phyloP scores from a whole-genome alignment of 1,140 invertebrate species.

The Oncopodura yosiiana region DNA sequence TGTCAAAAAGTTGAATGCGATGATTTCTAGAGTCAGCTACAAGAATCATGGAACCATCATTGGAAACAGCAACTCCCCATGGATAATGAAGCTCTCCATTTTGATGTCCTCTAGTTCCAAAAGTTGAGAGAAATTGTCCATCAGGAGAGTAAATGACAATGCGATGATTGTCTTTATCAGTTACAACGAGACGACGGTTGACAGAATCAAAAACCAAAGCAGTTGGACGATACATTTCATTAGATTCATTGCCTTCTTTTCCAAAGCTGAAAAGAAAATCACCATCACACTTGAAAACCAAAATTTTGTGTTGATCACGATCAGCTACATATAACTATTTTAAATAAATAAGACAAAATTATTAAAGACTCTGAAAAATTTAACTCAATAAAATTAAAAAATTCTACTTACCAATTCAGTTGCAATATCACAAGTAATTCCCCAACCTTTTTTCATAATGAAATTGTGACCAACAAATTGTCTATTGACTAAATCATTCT shows the following conservation, averaged over 20 bases:
- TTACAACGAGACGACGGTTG: constrained; percentile 70
- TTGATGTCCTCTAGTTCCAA: constrained; percentile 75
- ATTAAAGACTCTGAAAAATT: too few species aligned
- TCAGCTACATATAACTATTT: constrained; percentile 13
- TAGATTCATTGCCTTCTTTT: neutral
- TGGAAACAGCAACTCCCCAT: constrained; percentile 78
- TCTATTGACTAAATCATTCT: too few species aligned
- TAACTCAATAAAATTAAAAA: too few species aligned
- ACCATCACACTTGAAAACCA: constrained; percentile 13
- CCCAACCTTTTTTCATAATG: too few species aligned
- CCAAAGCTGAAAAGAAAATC: constrained; percentile 3
- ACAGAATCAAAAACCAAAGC: constrained; percentile 65
- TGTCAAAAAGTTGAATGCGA: constrained; percentile 21
- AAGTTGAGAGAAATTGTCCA: constrained; percentile 69
- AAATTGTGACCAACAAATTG: too few species aligned
- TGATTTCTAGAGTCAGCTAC: constrained; percentile 53
- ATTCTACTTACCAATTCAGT: too few species aligned
- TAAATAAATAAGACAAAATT: constrained; percentile 1
- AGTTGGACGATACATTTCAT: constrained; percentile 62
- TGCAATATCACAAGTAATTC: too few species aligned
- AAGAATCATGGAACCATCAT: constrained; percentile 62
- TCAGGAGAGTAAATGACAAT: constrained; percentile 74
- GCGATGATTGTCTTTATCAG: constrained; percentile 93
- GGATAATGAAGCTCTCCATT: constrained; percentile 89
- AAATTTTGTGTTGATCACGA: constrained; percentile 10